These are phyloP conservation scores for Pitangus sulphuratus DNA, from an alignment of 2,797 vertebrate genomes.

Conservation along the genomic window DNA sequence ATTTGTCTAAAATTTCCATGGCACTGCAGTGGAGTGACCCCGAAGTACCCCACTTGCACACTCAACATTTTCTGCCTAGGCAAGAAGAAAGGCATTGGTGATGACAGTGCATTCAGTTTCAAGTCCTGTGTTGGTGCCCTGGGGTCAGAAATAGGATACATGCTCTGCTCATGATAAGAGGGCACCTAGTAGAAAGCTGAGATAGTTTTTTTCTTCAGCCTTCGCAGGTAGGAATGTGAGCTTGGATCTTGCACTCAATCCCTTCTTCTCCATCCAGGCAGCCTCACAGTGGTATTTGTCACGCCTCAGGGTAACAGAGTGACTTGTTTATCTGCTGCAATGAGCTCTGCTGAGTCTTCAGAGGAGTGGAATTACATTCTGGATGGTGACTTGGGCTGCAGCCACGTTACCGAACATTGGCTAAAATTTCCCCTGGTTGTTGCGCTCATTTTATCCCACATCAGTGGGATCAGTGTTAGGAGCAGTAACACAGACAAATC, in stretches of 20 bases:
- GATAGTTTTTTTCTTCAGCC: background rate
- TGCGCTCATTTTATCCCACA: background rate
- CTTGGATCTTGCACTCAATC: background rate
- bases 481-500: background rate
- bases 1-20: background rate
- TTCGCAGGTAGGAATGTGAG: constrained; percentile 6
- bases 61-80: background rate
- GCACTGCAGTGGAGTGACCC: background rate
- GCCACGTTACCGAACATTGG: background rate
- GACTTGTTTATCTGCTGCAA: constrained; percentile 55
- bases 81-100: background rate
- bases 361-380: constrained; percentile 67
- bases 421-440: constrained; percentile 23
- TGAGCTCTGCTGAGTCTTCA: constrained; percentile 35
- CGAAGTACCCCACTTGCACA: background rate
- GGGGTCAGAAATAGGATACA: background rate
- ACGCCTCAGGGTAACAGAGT: constrained; percentile 4
- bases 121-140: background rate
- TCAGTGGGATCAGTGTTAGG: background rate
- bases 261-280: constrained; percentile 11
- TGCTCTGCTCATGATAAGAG: background rate
- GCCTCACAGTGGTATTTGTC: background rate
- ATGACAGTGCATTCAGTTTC: background rate
- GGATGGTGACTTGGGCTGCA: constrained; percentile 1
- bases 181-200: background rate